A percentile compares a stretch with the other conserved stretches of the same genome.
These are phyloP conservation scores for Atta texana DNA, from an alignment of 1,140 invertebrate genomes.

Conservation along the genomic window DNA sequence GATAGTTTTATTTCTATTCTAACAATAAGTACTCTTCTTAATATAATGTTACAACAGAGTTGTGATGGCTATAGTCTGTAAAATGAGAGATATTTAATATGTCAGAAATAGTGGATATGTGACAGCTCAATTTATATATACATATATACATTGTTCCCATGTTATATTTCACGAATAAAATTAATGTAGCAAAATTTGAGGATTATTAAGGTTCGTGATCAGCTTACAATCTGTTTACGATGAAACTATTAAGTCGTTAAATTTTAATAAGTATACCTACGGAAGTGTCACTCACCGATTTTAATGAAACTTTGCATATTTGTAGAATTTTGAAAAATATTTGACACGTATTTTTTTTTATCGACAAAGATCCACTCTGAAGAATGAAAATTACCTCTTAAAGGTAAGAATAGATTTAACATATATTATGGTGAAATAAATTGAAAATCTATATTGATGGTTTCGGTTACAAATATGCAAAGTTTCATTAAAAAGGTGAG, in stretches of 20 bases:
- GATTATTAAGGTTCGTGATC: conserved; percentile 45
- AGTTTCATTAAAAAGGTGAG: too few species aligned
- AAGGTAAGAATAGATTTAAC: too few species aligned
- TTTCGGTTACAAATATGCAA: too few species aligned
- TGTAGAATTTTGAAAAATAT: too few species aligned
- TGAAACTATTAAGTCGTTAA: conserved; percentile 8
- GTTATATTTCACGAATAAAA: conserved; percentile 15
- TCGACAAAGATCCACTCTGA: too few species aligned
- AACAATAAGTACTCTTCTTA: background rate
- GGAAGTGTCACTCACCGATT: too few species aligned
- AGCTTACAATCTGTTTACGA: conserved; percentile 2
- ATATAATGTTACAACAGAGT: conserved; percentile 31
- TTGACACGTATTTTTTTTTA: too few species aligned
- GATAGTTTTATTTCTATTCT: conserved; percentile 20
- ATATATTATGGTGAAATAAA: too few species aligned
- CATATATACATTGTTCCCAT: background rate
- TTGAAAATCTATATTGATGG: too few species aligned
- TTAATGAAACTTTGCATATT: too few species aligned
- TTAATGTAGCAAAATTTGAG: conserved; percentile 4
- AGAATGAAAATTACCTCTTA: too few species aligned
- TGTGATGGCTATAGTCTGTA: conserved; percentile 20
- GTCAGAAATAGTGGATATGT: background rate
- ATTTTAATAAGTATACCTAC: background rate
- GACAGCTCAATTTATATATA: conserved; percentile 35
- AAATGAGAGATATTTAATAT: conserved; percentile 5